Conservation (phyloP, 2,888 invertebrate species). For the Zaprionus lineosus region DNA sequence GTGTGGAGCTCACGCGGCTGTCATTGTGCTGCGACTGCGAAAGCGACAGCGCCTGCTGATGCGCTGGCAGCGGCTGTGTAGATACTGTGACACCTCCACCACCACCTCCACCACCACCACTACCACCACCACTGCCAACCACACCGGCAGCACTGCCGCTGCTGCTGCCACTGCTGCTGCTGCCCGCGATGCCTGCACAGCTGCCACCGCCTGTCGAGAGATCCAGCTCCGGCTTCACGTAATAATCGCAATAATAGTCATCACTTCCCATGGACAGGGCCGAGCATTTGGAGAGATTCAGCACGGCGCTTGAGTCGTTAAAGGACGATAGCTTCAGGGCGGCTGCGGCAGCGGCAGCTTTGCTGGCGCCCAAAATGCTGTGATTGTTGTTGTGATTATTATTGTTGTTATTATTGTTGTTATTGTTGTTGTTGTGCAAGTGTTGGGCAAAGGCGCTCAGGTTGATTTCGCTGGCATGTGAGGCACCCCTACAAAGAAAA, state of each 20-base stretch:
- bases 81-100: background rate
- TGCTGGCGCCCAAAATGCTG: constrained; percentile 36
- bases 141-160: constrained; percentile 24
- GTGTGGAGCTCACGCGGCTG: constrained; percentile 81
- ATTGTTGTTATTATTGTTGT: constrained; percentile 56
- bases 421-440: constrained; percentile 60
- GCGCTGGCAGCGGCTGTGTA: constrained; percentile 67
- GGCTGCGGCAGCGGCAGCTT: constrained; percentile 30
- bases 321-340: constrained; percentile 64
- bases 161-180: constrained; percentile 27
- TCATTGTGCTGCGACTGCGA: constrained; percentile 61
- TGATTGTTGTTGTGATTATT: constrained; percentile 47
- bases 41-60: constrained; percentile 55
- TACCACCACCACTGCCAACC: constrained; percentile 13
- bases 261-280: constrained; percentile 67
- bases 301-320: constrained; percentile 66
- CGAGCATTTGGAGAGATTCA: constrained; percentile 79
- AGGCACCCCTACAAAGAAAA: constrained; percentile 74
- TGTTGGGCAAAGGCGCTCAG: constrained; percentile 74
- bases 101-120: constrained; percentile 4
- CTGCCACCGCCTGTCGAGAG: constrained; percentile 48
- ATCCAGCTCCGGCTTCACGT: constrained; percentile 80
- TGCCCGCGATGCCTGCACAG: background rate
- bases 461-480: constrained; percentile 77
- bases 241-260: constrained; percentile 75